Evolutionary conservation across 2,797 vertebrate genomes (phyloP).

Genomic region (Orientallactaga sibirica): DNA sequence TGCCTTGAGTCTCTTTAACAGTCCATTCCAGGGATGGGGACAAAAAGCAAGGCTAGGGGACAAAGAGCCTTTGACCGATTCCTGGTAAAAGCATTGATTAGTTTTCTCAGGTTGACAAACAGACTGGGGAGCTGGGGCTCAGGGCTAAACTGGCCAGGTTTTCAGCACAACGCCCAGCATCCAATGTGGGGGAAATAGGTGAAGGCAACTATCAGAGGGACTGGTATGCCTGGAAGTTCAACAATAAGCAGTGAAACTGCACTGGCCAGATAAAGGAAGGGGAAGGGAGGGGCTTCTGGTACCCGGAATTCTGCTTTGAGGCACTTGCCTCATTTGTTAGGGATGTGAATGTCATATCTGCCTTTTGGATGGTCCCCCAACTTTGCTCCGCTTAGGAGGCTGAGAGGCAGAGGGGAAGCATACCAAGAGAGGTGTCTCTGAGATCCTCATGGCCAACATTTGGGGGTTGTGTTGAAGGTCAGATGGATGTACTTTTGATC

Average conservation of each 20-base stretch:
- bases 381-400: background rate
- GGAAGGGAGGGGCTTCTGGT: background rate
- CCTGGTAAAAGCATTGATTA: conserved; percentile 31
- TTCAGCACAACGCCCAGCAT: background rate
- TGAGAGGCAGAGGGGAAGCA: background rate
- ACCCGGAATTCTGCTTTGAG: background rate
- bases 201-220: background rate
- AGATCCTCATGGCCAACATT: no score
- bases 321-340: background rate
- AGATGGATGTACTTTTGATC: background rate
- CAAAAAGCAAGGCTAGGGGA: conserved; percentile 8
- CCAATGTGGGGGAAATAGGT: background rate
- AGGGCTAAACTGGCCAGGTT: background rate
- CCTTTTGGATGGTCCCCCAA: background rate
- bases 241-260: background rate
- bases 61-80: conserved; percentile 55
- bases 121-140: background rate
- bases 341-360: no score
- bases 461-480: background rate
- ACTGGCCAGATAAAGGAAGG: background rate
- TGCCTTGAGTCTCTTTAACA: conserved; percentile 23
- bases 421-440: background rate
- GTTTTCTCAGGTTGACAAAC: conserved; percentile 68
- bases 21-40: conserved; percentile 31
- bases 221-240: background rate